Base-by-base conservation (phyloP, 2,113 vertebrate species). In the Myotis davidii region DNA sequence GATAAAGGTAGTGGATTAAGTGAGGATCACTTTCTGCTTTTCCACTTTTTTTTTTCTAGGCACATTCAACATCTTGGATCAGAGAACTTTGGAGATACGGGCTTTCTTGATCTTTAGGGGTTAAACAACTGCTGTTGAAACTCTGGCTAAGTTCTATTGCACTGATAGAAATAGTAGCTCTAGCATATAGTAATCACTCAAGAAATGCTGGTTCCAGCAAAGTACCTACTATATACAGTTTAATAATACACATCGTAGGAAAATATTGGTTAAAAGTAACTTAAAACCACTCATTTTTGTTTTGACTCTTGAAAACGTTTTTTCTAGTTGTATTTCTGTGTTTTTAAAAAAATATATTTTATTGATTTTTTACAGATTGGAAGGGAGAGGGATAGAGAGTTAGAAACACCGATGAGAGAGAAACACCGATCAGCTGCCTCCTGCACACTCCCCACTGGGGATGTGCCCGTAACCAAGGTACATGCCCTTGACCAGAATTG, bases 271-370 rank as follows among this genome's bases (percentile, higher is more conserved):
- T 94, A 73, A 95, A 93, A 76, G 21, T 37, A 77, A 88, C 48
- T 93, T 77, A 70, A 93, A 95, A 90, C 4, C 86, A 59, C 64
- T 92, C 70, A 61, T 67, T 89, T 93, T 96, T 76, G 94, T 96
- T 96, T 89, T 94, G 50, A 42, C 12, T 88, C 12, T 88, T 88
- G 4, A 13, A 72, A 85, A 91, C 9, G 45, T 94, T 95, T 94
- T 94, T 77, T 32, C 42, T 90, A 73, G 56, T 81, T 76, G 69
- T 37, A 74, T 78, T 88, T 90, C 79, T 89, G 86, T 93, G 45
- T 85, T 48, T 39, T 39, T 39, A 6, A 39, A 39, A 39, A 39
- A 42, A 42, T 42, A 42, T 42, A 42, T 42, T 42, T 42, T 42
- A 42, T 42, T 42, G 42, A 42, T 42, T 42, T 42, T 42, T 42